A percentile compares a stretch with the other conserved stretches of the same genome.
These are phyloP conservation scores for Ctenoplectra terminalis DNA, from an alignment of 1,140 invertebrate species.

Conservation along the genomic window DNA sequence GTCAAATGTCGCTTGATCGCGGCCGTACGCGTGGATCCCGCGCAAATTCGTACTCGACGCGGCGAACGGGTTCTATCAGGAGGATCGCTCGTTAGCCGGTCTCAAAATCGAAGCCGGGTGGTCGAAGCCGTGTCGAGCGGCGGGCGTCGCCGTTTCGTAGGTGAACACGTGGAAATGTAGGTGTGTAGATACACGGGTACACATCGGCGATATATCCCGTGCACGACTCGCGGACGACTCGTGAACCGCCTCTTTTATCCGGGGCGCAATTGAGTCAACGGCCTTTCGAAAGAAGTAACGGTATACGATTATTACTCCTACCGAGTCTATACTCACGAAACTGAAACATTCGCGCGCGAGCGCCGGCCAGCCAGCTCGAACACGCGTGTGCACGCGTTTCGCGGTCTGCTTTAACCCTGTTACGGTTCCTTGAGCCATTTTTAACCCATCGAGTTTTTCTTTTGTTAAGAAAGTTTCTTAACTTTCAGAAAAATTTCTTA, in stretches of 20 bases:
- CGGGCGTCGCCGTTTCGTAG: not conserved
- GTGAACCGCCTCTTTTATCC: slow-evolving; percentile 68
- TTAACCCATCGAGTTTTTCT: too few species aligned
- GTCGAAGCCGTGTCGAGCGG: not conserved
- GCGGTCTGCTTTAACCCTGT: too few species aligned
- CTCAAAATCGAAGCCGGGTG: slow-evolving; percentile 19
- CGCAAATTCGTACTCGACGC: not conserved
- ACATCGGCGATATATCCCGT: slow-evolving; percentile 38
- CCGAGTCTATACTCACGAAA: slow-evolving; percentile 70
- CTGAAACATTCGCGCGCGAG: slow-evolving; percentile 66
- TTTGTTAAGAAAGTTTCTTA: too few species aligned
- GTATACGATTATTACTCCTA: slow-evolving; percentile 71
- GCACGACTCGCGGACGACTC: slow-evolving; percentile 53
- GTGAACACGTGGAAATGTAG: slow-evolving; percentile 22
- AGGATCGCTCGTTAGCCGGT: not conserved
- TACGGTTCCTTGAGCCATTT: too few species aligned
- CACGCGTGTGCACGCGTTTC: slow-evolving; percentile 34
- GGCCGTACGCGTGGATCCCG: not conserved
- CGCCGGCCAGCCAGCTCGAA: not conserved
- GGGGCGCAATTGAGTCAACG: slow-evolving; percentile 70
- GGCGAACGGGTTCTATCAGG: not conserved
- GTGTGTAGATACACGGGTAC: slow-evolving; percentile 5
- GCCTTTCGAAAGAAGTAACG: slow-evolving; percentile 70
- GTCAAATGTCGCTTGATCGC: too few species aligned
- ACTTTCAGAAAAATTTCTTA: too few species aligned